Evolutionary conservation across 2,113 vertebrate genomes (phyloP), one percentile per base, ranked within the genome.

Genomic region (Narcine bancroftii): DNA sequence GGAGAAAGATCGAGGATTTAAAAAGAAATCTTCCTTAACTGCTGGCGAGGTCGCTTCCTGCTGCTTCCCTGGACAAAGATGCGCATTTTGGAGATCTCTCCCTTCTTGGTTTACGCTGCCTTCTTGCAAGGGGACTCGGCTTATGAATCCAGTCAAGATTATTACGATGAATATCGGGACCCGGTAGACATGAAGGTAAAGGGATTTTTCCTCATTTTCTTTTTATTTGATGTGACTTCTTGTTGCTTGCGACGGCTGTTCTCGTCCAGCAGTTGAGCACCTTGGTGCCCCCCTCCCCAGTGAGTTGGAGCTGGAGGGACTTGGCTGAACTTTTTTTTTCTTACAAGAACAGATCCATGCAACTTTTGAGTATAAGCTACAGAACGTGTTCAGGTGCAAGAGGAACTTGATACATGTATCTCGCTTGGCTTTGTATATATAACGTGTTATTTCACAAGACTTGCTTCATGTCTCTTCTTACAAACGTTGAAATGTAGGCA

Each of bases 41-140:
- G 26, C 39, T 77, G 6, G 19, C 15, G 21, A 53, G 26, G 47
- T 29, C 45, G 79, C 47, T 33, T 89, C 36, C n/a, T 42, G 85
- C 36, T 71, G 65, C 66, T 47, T 33, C 65, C 39, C 89, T 29
- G 87, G 60, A 66, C 87, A 45, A 91, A 91, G 21, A 97, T 97
- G 96, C 96, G 95, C 96, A 96, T 95, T 96, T 95, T 96, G 95
- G 95, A 95, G 94, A 93, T 94, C 93, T 95, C 95, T 65, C 93
- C 95, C 93, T 93, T 95, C 63, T 92, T 95, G 75, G 94, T 96
- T 83, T 93, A 93, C 92, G 76, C 92, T 45, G 93, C 83, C 6
- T 77, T 93, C 39, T n/a, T 92, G 63, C 93, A 93, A 50, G 83
- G 92, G 79, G 92, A 93, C 92, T 94, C 94, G 92, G 96, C 96